A percentile compares a stretch with the other conserved stretches of the same genome.
phyloP scores from a whole-genome alignment of 92 coral and sea anemone genomes.

The Heliopora coerulea region DNA sequence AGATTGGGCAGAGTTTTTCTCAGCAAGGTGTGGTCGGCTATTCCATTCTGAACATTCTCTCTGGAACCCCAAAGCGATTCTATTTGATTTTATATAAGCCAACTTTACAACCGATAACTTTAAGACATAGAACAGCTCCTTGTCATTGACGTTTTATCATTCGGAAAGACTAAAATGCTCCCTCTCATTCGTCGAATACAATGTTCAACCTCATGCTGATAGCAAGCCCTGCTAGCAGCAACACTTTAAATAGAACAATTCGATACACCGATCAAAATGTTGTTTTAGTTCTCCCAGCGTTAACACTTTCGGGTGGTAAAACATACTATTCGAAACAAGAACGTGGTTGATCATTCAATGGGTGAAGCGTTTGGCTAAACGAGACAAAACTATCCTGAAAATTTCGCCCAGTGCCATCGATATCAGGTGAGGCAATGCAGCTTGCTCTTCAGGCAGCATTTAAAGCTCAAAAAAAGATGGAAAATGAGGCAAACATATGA shows the following conservation, averaged over 20 bases:
- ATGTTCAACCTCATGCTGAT: slow-evolving; percentile 2
- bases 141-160: not conserved
- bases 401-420: not conserved
- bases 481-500: slow-evolving; percentile 15
- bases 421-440: not conserved
- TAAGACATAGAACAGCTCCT: slow-evolving; percentile 11
- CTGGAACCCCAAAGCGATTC: not conserved
- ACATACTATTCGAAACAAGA: slow-evolving; percentile 12
- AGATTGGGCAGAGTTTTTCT: not conserved
- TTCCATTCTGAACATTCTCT: not conserved
- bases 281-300: slow-evolving; percentile 33
- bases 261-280: not conserved
- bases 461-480: not conserved
- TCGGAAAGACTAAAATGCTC: not conserved
- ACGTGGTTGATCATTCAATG: not conserved
- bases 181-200: not conserved
- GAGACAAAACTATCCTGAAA: not conserved
- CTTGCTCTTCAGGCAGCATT: slow-evolving; percentile 3
- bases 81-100: slow-evolving; percentile 12
- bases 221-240: slow-evolving; percentile 29
- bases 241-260: slow-evolving; percentile 25
- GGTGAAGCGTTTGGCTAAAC: not conserved
- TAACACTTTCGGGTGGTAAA: slow-evolving; percentile 24
- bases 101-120: slow-evolving; percentile 9
- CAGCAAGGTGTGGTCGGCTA: not conserved